Conservation (phyloP, 2,888 invertebrate genomes). For the Fragum sueziense region DNA sequence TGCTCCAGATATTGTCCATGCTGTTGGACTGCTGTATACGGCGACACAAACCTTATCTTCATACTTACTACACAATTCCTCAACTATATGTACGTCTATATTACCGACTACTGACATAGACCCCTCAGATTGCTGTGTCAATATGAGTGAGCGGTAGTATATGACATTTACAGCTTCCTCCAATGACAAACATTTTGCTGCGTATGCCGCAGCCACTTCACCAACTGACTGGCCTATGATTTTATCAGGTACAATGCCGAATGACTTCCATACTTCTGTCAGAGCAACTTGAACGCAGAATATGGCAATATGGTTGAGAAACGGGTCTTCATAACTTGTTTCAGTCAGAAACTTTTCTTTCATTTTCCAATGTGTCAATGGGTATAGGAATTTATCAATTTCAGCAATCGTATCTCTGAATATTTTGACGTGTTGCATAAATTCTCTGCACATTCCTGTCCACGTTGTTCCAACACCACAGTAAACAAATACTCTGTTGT, state of each 20-base stretch:
- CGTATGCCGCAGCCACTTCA: constrained; percentile 70
- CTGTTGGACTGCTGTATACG: constrained; percentile 63
- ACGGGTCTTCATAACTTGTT: constrained; percentile 54
- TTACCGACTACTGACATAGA: constrained; percentile 66
- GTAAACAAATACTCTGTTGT: constrained; percentile 62
- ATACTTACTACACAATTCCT: constrained; percentile 34
- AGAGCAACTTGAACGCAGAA: constrained; percentile 68
- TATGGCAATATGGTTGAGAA: constrained; percentile 67
- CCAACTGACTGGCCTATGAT: constrained; percentile 72
- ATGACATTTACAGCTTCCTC: constrained; percentile 66
- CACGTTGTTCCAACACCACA: constrained; percentile 67
- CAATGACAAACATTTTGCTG: constrained; percentile 59
- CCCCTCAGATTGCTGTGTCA: constrained; percentile 59
- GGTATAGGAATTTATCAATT: constrained; percentile 43
- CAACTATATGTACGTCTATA: constrained; percentile 42
- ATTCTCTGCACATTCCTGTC: constrained; percentile 63
- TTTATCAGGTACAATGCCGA: constrained; percentile 58
- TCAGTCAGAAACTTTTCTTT: constrained; percentile 28
- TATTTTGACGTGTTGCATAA: constrained; percentile 31
- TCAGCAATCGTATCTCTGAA: constrained; percentile 51
- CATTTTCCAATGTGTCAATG: constrained; percentile 42
- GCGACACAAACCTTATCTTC: constrained; percentile 54
- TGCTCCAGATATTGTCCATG: constrained; percentile 68
- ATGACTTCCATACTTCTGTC: constrained; percentile 54
- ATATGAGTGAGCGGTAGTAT: constrained; percentile 60